Evolutionary conservation across 2,888 invertebrate genomes (phyloP).

Genomic region (Bombyx huttoni): DNA sequence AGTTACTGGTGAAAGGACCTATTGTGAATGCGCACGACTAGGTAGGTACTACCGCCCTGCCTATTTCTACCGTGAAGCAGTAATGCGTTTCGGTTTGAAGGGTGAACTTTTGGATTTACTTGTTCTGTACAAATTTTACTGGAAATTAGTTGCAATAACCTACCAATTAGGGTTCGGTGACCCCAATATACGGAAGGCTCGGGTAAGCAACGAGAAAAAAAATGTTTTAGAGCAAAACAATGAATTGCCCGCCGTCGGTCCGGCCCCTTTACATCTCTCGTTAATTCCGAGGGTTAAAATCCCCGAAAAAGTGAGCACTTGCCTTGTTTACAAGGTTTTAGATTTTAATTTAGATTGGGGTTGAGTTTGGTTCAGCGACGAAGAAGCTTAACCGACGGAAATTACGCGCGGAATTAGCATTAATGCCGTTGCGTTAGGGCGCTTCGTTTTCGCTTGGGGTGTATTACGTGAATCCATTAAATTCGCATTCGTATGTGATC

Average conservation of each 20-base stretch:
- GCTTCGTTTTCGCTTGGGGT: conserved; percentile 26
- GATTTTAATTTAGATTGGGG: conserved; percentile 75
- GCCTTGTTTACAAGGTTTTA: conserved; percentile 75
- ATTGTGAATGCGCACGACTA: no score
- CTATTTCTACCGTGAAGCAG: no score
- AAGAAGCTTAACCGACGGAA: conserved; percentile 40
- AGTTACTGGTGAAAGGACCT: no score
- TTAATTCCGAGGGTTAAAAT: conserved; percentile 72
- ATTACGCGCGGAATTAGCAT: conserved; percentile 26
- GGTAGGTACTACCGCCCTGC: no score
- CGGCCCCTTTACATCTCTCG: conserved; percentile 58
- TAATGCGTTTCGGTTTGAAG: no score
- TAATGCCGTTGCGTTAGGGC: conserved; percentile 25
- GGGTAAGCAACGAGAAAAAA: neutral
- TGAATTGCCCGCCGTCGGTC: conserved; percentile 8
- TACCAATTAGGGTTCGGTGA: no score
- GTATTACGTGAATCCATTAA: conserved; percentile 56
- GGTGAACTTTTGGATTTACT: no score
- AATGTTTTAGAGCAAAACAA: neutral
- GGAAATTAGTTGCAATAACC: no score
- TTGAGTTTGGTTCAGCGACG: conserved; percentile 21
- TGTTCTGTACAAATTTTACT: no score
- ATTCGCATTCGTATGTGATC: conserved; percentile 73
- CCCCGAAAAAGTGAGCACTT: conserved; percentile 75
- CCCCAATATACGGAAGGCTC: no score